Evolutionary conservation across 1,140 invertebrate species (phyloP).

Genomic region (Aethina tumida): DNA sequence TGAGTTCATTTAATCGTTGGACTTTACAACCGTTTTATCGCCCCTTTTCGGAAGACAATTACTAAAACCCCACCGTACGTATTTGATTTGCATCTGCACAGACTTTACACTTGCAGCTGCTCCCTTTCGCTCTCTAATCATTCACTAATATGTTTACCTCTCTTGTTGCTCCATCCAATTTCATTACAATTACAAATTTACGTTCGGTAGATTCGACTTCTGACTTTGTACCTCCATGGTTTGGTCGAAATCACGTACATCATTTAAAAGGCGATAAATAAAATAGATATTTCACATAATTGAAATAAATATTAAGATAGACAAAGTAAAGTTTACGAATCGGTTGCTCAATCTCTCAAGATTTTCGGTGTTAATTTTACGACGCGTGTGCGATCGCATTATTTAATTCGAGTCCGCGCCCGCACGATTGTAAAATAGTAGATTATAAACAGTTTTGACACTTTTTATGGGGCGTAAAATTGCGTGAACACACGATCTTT

Average conservation of each 20-base stretch:
- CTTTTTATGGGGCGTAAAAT: constrained; percentile 4
- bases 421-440: too few species aligned
- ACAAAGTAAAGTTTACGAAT: too few species aligned
- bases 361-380: too few species aligned
- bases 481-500: constrained; percentile 3
- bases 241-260: too few species aligned
- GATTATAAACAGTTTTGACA: constrained; percentile 2
- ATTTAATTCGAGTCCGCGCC: too few species aligned
- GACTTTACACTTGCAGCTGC: constrained; percentile 21
- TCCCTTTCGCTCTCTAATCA: constrained; percentile 19
- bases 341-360: too few species aligned
- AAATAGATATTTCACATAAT: too few species aligned
- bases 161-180: constrained; percentile 20
- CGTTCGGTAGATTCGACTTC: constrained; percentile 13
- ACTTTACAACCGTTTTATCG: constrained; percentile 20
- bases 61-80: constrained; percentile 11
- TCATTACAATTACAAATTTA: constrained; percentile 21
- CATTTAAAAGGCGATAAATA: too few species aligned
- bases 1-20: constrained; percentile 14
- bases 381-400: too few species aligned
- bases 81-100: constrained; percentile 22
- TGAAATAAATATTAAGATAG: too few species aligned
- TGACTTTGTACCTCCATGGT: constrained; percentile 2
- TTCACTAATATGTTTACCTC: constrained; percentile 23
- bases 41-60: constrained; percentile 21